These are phyloP conservation scores for Phaethon lepturus DNA, from an alignment of 2,113 vertebrate genomes.

Conservation along the genomic window DNA sequence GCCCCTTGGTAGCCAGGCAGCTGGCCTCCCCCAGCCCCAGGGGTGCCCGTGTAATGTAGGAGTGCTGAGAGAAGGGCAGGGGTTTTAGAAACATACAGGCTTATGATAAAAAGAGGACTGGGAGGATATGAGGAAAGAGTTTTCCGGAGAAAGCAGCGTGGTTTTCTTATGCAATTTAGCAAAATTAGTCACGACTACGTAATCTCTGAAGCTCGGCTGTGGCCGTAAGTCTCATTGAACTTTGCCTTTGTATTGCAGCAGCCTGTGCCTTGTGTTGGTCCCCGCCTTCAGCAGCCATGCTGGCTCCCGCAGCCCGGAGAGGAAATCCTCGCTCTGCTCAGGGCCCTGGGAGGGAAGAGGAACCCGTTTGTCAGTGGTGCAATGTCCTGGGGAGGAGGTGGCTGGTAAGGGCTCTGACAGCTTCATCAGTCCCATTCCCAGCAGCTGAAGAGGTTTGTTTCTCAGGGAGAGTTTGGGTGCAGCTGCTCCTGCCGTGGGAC, in stretches of 20 bases:
- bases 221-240: neutral
- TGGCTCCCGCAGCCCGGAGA: neutral
- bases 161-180: neutral
- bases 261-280: neutral
- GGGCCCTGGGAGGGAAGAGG: neutral
- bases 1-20: neutral
- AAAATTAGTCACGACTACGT: neutral
- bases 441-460: neutral
- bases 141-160: neutral
- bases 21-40: neutral
- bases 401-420: neutral
- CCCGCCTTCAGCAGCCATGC: neutral
- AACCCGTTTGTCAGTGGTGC: neutral
- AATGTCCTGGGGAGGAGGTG: neutral
- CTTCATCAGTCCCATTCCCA: neutral
- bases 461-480: neutral
- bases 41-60: rapidly evolving
- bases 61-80: neutral
- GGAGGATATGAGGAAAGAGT: neutral
- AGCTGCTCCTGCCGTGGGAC: neutral
- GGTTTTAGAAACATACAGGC: neutral
- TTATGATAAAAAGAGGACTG: neutral
- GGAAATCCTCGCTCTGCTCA: neutral
- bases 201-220: neutral
- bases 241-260: neutral